Evolutionary conservation across 2,113 vertebrate species (phyloP).

Genomic region (Cochlearius cochlearius): DNA sequence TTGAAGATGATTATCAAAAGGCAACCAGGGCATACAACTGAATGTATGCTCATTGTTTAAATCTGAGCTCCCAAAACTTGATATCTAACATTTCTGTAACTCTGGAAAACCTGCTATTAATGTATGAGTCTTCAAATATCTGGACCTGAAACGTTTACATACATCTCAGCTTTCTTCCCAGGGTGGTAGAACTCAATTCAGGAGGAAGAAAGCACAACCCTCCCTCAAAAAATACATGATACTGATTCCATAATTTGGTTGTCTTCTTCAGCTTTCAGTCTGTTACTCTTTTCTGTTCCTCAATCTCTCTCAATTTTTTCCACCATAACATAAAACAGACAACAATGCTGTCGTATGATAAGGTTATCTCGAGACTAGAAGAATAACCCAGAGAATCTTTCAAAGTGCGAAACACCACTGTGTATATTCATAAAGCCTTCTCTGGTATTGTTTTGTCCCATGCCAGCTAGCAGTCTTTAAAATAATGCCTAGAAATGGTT

Average conservation of each 20-base stretch:
- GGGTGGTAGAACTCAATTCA: not conserved
- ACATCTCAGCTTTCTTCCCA: not conserved
- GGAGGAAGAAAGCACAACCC: not conserved
- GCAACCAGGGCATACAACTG: fast-evolving
- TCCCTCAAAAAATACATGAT: not conserved
- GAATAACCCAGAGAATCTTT: not conserved
- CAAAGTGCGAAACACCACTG: not conserved
- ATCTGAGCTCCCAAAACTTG: not conserved
- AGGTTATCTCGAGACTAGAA: not conserved
- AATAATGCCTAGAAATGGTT: not conserved
- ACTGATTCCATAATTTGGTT: not conserved
- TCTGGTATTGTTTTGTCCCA: not conserved
- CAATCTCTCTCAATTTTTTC: not conserved
- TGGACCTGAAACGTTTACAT: not conserved
- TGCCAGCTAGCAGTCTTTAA: not conserved
- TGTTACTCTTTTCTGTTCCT: not conserved
- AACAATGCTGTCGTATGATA: not conserved
- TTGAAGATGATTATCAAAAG: not conserved
- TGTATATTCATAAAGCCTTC: not conserved
- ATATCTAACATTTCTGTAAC: not conserved
- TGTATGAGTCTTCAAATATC: not conserved
- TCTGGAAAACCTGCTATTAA: not conserved
- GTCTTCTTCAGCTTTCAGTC: not conserved
- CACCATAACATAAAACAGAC: not conserved
- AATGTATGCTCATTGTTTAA: not conserved